Percentiles rank a stretch among this genome's conserved stretches.
phyloP scores from a whole-genome alignment of 2,113 vertebrate genomes.

The Zootoca vivipara region DNA sequence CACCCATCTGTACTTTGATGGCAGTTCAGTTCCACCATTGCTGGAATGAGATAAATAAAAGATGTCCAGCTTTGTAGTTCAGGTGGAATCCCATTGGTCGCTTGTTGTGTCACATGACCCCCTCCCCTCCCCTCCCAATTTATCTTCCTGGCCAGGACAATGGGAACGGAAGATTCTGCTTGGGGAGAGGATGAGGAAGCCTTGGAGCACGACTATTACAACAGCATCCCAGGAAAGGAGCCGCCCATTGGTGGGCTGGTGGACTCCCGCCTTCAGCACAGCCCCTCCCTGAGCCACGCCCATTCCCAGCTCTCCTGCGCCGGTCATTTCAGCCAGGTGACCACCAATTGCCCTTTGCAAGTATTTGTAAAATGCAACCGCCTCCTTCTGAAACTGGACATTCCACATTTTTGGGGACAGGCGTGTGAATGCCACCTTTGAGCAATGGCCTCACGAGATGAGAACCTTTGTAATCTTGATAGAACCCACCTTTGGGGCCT shows the following conservation, averaged over 20 bases:
- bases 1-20: neutral
- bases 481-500: no score
- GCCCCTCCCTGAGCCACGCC: constrained; percentile 62
- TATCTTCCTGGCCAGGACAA: constrained; percentile 69
- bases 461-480: neutral
- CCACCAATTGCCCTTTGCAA: neutral
- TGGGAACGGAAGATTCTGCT: constrained; percentile 78
- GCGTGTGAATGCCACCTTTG: neutral
- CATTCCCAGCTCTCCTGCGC: constrained; percentile 73
- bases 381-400: no score
- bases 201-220: constrained; percentile 90
- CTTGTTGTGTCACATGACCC: neutral
- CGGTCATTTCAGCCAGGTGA: constrained; percentile 75
- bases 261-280: constrained; percentile 83
- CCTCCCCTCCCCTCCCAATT: accelerated
- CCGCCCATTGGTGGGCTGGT: constrained; percentile 89
- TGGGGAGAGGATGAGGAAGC: constrained; percentile 87
- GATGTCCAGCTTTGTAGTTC: neutral
- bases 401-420: no score
- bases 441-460: neutral
- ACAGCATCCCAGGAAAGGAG: constrained; percentile 96
- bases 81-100: neutral
- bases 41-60: neutral
- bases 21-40: neutral
- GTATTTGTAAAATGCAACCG: no score